Conservation (phyloP, 1,140 invertebrate species). For the Hylaeus volcanicus region DNA sequence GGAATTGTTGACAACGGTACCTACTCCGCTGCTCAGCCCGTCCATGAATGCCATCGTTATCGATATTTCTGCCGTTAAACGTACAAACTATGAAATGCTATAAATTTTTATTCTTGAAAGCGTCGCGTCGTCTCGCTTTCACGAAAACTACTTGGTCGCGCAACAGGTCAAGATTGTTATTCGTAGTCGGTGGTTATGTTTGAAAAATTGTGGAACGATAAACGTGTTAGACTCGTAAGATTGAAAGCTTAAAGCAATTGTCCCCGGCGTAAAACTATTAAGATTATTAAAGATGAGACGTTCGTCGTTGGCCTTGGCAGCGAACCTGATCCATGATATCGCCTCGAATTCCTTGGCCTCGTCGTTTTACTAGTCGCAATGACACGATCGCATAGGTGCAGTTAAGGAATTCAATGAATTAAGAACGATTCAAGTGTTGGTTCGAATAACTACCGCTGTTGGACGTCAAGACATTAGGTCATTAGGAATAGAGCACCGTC, state of each 20-base stretch:
- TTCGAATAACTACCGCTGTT: conserved; percentile 6
- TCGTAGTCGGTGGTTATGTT: too few species aligned
- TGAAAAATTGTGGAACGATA: too few species aligned
- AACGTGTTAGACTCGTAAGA: too few species aligned
- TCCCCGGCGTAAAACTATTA: too few species aligned
- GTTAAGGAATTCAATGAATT: conserved; percentile 13
- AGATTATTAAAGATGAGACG: background rate
- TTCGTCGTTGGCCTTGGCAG: background rate
- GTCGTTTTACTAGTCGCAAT: background rate
- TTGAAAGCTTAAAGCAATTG: too few species aligned
- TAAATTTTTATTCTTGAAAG: background rate
- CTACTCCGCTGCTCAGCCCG: too few species aligned
- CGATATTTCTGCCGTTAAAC: background rate
- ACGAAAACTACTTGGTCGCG: too few species aligned
- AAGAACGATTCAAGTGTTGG: conserved; percentile 5
- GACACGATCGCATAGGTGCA: background rate
- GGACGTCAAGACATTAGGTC: conserved; percentile 13
- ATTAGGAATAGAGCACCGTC: background rate
- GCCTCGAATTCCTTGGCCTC: background rate
- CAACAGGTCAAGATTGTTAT: too few species aligned
- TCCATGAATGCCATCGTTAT: background rate
- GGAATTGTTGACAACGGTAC: conserved; percentile 15
- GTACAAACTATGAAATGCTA: background rate
- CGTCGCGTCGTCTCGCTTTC: too few species aligned
- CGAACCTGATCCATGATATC: background rate